Conservation (phyloP, 1,140 invertebrate species). For the Trachelipus rathkii region DNA sequence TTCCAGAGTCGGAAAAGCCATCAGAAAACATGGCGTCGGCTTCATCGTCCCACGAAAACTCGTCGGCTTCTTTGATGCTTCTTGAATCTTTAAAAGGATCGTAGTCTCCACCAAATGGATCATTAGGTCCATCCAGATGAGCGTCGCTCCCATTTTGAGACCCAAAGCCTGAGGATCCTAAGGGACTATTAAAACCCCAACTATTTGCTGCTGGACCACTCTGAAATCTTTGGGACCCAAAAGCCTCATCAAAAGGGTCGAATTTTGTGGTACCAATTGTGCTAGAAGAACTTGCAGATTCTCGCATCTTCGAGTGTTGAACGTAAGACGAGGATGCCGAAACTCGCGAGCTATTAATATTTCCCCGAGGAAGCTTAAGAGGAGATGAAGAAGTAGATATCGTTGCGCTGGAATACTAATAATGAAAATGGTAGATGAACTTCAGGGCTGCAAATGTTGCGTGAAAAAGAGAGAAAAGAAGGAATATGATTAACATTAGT, state of each 20-base stretch:
- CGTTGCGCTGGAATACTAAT: constrained; percentile 39
- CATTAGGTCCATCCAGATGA: constrained; percentile 30
- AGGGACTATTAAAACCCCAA: constrained; percentile 16
- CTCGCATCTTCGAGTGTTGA: no score
- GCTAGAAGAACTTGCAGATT: background rate
- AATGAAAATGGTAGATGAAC: constrained; percentile 37
- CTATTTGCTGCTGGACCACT: background rate
- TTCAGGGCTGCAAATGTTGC: constrained; percentile 33
- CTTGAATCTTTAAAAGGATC: constrained; percentile 42
- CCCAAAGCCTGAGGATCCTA: constrained; percentile 32
- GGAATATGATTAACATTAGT: constrained; percentile 34
- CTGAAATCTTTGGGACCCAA: background rate
- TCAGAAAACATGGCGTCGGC: constrained; percentile 34
- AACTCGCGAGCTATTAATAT: background rate
- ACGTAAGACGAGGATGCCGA: background rate
- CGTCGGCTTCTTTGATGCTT: constrained; percentile 40
- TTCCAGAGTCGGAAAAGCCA: constrained; percentile 24
- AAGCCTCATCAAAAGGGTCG: constrained; percentile 11
- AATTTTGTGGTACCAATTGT: background rate
- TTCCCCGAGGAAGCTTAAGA: constrained; percentile 32
- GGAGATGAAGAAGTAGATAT: background rate
- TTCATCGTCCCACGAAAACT: constrained; percentile 45
- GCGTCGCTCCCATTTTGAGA: constrained; percentile 35
- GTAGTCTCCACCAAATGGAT: constrained; percentile 43
- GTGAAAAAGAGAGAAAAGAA: constrained; percentile 32